Evolutionary conservation across 2,797 vertebrate species (phyloP), one percentile per base, ranked within the genome.

Genomic region (Petrocephalus sullivani): DNA sequence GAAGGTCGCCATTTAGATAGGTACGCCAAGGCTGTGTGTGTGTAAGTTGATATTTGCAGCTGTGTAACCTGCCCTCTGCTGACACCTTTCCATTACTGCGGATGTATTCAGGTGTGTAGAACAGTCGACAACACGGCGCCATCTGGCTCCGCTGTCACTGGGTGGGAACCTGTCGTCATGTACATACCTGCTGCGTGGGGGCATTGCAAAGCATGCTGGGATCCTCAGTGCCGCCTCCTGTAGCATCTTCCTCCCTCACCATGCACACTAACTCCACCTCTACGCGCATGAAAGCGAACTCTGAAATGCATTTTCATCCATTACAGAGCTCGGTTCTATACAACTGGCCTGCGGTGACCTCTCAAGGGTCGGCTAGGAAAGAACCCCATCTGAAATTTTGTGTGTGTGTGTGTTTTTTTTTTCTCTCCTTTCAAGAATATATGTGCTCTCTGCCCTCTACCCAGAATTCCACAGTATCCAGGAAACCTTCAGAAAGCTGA

Each of bases 61-160:
- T 23, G n/a, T 84, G 33, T 84, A 84, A 23, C 51, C 51, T 84
- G 81, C 21, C 21, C 14, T 21, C 87, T 23, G 54, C 41, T 88
- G 75, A 82, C 56, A 16, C 37, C 75, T 21, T 37, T 51, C n/a
- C 21, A n/a, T 83, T 57, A 61, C 33, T n/a, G n/a, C 41, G 7
- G 56, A 51, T 61, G 23, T 61, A 78, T 58, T 85, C 54, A 41
- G 8, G 28, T 89, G 67, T 89, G 88, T 84, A 86, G 71, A 87
- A 49, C 46, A 49, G 83, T 4, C 16, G 58, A 53, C 88, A 90
- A 91, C 85, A 28, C 90, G 90, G 49, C 56, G 57, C 89, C 75
- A 88, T 88, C 87, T 89, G 89, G 87, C 89, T 87, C 16, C 12
- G 75, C 88, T 86, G 89, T 81, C 89, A 82, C 28, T 12, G 85